Conservation (phyloP, 92 coral and sea anemone genomes). For the Pocillopora meandrina region DNA sequence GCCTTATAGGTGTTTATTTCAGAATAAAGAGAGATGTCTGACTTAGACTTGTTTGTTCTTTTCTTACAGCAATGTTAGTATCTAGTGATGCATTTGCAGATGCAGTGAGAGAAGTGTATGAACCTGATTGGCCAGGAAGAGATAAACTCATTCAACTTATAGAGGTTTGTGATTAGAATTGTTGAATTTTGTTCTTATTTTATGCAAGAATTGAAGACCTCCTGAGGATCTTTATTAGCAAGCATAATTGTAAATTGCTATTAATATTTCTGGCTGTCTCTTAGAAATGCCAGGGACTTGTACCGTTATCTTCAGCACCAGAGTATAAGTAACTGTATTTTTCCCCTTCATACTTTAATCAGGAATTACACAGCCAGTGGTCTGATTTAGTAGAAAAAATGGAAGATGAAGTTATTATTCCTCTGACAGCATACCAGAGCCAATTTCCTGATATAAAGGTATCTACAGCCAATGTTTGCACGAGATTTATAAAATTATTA, state of each 20-base stretch:
- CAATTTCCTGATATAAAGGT: conserved; percentile 99
- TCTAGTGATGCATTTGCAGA: conserved; percentile 91
- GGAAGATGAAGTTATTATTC: conserved; percentile 93
- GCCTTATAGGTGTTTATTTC: too few relatives aligned
- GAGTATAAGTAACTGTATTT: too few relatives aligned
- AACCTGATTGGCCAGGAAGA: conserved; percentile 93
- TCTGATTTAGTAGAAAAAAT: conserved; percentile 84
- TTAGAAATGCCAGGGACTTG: too few relatives aligned
- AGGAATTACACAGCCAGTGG: conserved; percentile 84
- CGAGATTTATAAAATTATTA: too few relatives aligned
- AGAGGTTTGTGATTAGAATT: conserved; percentile 63
- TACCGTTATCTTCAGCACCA: too few relatives aligned
- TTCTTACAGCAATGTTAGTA: conserved; percentile 76
- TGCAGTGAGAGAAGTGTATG: conserved; percentile 94
- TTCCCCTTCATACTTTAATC: neutral
- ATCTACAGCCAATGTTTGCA: neutral
- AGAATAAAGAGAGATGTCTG: neutral
- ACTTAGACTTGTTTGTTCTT: neutral
- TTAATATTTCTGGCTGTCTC: too few relatives aligned
- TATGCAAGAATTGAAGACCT: too few relatives aligned
- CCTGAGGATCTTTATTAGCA: too few relatives aligned
- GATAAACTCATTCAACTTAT: conserved; percentile 74
- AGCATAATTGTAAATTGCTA: too few relatives aligned
- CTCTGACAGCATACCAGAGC: conserved; percentile 93
- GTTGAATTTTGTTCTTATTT: too few relatives aligned